Conservation (phyloP, 2,888 invertebrate species). For the Linnaemya tessellans region DNA sequence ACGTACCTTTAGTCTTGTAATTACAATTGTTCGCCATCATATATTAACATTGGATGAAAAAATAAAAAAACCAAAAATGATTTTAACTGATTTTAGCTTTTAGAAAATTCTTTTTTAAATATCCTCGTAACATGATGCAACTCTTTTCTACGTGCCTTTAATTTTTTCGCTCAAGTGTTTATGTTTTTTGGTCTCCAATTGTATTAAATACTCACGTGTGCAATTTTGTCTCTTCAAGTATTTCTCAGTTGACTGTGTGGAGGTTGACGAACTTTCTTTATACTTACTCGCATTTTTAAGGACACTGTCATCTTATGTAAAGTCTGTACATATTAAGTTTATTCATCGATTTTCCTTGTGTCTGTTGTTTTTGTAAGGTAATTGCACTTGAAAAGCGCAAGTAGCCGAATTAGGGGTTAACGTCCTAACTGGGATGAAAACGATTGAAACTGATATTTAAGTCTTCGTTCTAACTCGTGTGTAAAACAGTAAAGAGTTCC, state of each 20-base stretch:
- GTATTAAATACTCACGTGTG: conserved; percentile 40
- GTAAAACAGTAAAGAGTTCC: too few species aligned
- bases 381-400: not conserved
- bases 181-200: conserved; percentile 41
- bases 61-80: too few species aligned
- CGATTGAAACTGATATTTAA: conserved; percentile 3
- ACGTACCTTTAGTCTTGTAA: too few species aligned
- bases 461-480: too few species aligned
- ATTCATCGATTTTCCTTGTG: conserved; percentile 22
- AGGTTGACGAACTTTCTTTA: conserved; percentile 57
- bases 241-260: not conserved
- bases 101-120: not conserved
- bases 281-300: conserved; percentile 3
- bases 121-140: conserved; percentile 2
- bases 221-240: conserved; percentile 13
- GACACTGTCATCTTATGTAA: conserved; percentile 47
- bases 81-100: not conserved
- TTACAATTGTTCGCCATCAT: too few species aligned
- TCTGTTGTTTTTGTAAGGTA: conserved; percentile 52
- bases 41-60: too few species aligned
- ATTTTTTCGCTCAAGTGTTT: conserved; percentile 39
- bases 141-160: conserved; percentile 1
- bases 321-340: conserved; percentile 21
- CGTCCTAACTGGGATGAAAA: conserved; percentile 26
- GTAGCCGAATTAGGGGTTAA: conserved; percentile 47